Base-by-base conservation (phyloP, 53 echinoderm and acorn worm genomes). In the Astropecten irregularis region DNA sequence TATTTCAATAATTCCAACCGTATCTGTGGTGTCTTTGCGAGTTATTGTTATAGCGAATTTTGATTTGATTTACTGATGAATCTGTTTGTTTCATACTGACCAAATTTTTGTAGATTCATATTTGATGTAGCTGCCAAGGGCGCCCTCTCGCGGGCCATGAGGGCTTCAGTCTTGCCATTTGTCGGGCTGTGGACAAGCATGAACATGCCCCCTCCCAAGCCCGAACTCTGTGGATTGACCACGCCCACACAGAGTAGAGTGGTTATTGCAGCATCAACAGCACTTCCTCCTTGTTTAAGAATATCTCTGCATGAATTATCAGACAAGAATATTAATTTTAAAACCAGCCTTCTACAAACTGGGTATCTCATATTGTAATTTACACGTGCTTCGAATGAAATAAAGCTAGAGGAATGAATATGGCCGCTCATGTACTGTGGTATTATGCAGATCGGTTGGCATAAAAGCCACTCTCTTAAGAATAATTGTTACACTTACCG, bases 211-310 rank as follows among this genome's bases (percentile, higher is more conserved):
- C 88, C 88, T 21, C 71, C 83, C 23, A 88, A 36, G 22, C 88
- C 83, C 9, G 82, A 83, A 26, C 71, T 71, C 20, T 88, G 88
- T 9, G 82, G 60, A 23, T 88, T 69, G 19, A 88, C 83, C n/a
- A 83, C 82, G 22, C 82, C 71, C 13, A 88, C 39, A 62, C 88
- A 83, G 18, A 88, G 37, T 22, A 82, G 36, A 21, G 62, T 70
- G 9, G 88, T 42, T 22, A 88, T 64, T 7, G 83, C 64, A 10
- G 88, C 70, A 61, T 88, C 88, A 34, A 88, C 88, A 29, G 83
- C 83, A 3, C 59, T 58, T 8, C 88, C 88, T 2, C 88, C 88
- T 44, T 60, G 40, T 28, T 56, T 32, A 9, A 87, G 48, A 28
- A 87, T 68, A 27, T 55, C 69, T 29, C 82, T 87, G 76, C 42